Percentiles rank a stretch among this genome's conserved stretches.
These are phyloP conservation scores for Pithys albifrons DNA, from an alignment of 2,113 vertebrate genomes.

Conservation along the genomic window DNA sequence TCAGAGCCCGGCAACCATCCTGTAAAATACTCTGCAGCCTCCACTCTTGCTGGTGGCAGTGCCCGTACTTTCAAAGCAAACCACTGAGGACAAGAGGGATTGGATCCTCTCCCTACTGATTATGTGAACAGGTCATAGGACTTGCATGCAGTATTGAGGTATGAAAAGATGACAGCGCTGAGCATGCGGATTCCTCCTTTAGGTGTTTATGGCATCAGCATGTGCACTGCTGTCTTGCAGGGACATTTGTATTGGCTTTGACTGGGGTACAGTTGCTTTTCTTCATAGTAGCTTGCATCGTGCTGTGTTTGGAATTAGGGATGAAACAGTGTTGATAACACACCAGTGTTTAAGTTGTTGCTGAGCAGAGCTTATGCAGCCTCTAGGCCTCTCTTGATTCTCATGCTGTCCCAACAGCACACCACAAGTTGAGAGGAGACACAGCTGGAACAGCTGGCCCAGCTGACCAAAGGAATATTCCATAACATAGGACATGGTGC, in stretches of 20 bases:
- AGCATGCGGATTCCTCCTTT: fast-evolving
- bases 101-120: neutral
- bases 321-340: neutral
- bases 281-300: neutral
- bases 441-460: neutral
- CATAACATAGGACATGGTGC: fast-evolving
- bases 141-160: neutral
- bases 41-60: neutral
- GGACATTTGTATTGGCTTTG: neutral
- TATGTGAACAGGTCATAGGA: neutral
- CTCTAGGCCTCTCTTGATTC: neutral
- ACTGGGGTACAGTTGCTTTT: neutral
- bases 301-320: neutral
- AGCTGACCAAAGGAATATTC: neutral
- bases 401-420: fast-evolving
- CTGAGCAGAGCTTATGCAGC: fast-evolving
- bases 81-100: neutral
- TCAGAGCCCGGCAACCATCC: neutral
- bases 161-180: neutral
- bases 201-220: neutral
- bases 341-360: fast-evolving
- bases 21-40: neutral
- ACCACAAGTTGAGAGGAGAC: neutral
- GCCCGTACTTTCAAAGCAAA: neutral
- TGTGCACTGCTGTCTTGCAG: neutral